Evolutionary conservation across 2,888 invertebrate species (phyloP).

Genomic region (Nudaria mundana): DNA sequence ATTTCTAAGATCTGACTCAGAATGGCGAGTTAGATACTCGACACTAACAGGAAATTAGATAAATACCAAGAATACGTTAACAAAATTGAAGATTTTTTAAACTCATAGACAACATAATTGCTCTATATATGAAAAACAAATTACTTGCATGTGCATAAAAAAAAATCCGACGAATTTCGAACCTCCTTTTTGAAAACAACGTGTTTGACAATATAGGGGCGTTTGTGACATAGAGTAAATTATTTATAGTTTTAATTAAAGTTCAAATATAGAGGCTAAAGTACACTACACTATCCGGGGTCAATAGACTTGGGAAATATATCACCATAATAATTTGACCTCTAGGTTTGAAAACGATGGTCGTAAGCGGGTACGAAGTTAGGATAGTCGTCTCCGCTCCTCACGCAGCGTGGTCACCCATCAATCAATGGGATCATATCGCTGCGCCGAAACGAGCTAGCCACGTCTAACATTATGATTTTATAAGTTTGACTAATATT

Average conservation of each 20-base stretch:
- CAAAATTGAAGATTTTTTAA: constrained; percentile 31
- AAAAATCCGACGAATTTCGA: constrained; percentile 17
- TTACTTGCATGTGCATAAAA: no score
- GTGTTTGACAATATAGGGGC: constrained; percentile 58
- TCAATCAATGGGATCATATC: constrained; percentile 81
- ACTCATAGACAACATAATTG: constrained; percentile 34
- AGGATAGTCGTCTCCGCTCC: constrained; percentile 44
- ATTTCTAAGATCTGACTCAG: constrained; percentile 38
- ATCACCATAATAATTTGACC: constrained; percentile 51
- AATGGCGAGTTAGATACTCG: constrained; percentile 39
- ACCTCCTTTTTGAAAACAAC: constrained; percentile 52
- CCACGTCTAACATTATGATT: constrained; percentile 69
- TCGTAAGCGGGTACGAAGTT: constrained; percentile 26
- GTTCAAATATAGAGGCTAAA: constrained; percentile 65
- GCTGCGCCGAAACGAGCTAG: constrained; percentile 67
- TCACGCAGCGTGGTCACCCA: constrained; percentile 74
- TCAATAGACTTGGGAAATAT: constrained; percentile 68
- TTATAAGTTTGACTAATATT: constrained; percentile 76
- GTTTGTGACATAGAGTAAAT: constrained; percentile 64
- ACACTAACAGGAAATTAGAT: constrained; percentile 64
- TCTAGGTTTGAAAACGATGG: constrained; percentile 13
- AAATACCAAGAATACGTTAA: constrained; percentile 44
- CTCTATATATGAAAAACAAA: no score
- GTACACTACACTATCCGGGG: constrained; percentile 56
- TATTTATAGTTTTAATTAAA: constrained; percentile 75